These are phyloP conservation scores for Seira ritae DNA, from an alignment of 2,888 invertebrate genomes.

Conservation along the genomic window DNA sequence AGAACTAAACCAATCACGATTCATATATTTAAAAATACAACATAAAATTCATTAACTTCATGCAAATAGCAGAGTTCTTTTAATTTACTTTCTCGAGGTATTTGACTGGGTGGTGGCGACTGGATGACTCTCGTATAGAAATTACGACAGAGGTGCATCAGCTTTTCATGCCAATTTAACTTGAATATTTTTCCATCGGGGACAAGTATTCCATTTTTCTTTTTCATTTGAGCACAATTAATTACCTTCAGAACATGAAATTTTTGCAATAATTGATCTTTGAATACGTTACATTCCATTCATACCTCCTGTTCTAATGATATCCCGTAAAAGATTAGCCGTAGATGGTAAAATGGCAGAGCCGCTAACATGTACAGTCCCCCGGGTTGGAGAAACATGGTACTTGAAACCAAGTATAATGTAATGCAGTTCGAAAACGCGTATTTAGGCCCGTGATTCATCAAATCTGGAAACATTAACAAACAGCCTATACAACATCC, in stretches of 20 bases:
- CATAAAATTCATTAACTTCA: too few relatives aligned
- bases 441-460: neutral
- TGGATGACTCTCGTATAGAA: slow-evolving; percentile 17
- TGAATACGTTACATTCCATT: too few relatives aligned
- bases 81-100: neutral
- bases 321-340: neutral
- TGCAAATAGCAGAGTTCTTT: too few relatives aligned
- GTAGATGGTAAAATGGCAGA: neutral
- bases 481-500: too few relatives aligned
- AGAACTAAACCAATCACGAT: slow-evolving; percentile 7
- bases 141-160: neutral
- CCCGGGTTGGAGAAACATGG: slow-evolving; percentile 23
- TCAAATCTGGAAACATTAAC: slow-evolving; percentile 22
- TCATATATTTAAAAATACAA: too few relatives aligned
- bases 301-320: slow-evolving; percentile 18
- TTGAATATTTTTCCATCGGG: neutral
- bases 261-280: too few relatives aligned
- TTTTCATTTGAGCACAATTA: too few relatives aligned
- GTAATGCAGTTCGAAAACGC: slow-evolving; percentile 23
- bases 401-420: slow-evolving; percentile 16
- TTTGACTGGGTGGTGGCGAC: slow-evolving; percentile 17
- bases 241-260: too few relatives aligned
- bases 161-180: neutral
- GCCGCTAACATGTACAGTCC: neutral
- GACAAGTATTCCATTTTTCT: neutral